phyloP scores from a whole-genome alignment of 2,113 vertebrate species.

The Prunella himalayana region DNA sequence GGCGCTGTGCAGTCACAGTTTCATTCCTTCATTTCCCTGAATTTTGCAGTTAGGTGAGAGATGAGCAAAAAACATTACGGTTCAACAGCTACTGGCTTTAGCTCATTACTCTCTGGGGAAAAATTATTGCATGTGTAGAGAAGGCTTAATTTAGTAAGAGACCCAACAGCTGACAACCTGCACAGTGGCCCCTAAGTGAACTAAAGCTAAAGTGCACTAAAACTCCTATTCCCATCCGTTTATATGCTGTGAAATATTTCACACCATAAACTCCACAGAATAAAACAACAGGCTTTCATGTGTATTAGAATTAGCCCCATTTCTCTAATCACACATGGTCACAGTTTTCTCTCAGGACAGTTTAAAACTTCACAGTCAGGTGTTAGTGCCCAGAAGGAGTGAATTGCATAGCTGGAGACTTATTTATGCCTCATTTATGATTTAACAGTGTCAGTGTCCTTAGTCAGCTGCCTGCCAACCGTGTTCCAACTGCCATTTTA shows the following conservation, averaged over 20 bases:
- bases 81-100: not conserved
- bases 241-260: not conserved
- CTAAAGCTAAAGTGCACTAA: not conserved
- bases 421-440: not conserved
- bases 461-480: not conserved
- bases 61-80: not conserved
- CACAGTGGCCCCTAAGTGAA: not conserved
- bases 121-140: not conserved
- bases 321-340: rapidly evolving
- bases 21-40: not conserved
- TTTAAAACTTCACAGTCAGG: not conserved
- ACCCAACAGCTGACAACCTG: not conserved
- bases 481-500: not conserved
- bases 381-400: not conserved
- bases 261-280: not conserved
- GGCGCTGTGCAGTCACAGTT: not conserved
- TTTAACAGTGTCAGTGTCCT: not conserved
- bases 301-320: not conserved
- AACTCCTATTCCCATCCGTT: not conserved
- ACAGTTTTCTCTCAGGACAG: not conserved
- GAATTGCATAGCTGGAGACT: not conserved
- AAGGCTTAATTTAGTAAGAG: not conserved
- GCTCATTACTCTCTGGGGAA: not conserved
- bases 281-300: not conserved
- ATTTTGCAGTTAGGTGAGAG: not conserved